Evolutionary conservation across 2,113 vertebrate genomes (phyloP).

Genomic region (Mungos mungo): DNA sequence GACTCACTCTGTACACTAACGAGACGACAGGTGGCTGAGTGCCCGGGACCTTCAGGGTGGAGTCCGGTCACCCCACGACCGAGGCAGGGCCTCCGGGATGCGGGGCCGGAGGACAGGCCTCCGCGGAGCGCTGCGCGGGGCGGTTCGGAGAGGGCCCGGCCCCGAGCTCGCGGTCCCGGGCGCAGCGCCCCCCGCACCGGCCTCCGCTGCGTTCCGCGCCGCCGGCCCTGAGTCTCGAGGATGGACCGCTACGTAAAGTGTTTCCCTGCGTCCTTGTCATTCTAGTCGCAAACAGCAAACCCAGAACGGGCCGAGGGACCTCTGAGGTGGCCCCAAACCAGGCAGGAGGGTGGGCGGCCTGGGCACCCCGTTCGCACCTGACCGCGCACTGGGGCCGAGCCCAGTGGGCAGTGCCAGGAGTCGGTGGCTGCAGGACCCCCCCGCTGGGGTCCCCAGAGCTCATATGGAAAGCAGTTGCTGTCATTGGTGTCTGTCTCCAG

Average conservation of each 20-base stretch:
- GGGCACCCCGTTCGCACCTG: background rate
- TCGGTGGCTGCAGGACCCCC: no score
- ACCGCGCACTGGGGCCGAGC: background rate
- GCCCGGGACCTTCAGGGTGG: background rate
- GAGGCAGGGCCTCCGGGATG: background rate
- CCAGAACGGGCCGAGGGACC: background rate
- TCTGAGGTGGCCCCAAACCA: background rate
- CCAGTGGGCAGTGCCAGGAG: no score
- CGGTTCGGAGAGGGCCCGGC: background rate
- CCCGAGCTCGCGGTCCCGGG: no score
- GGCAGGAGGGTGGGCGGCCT: background rate
- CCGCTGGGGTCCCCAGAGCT: no score
- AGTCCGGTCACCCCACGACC: background rate
- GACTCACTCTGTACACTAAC: background rate
- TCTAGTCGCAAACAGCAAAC: background rate
- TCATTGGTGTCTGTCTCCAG: background rate
- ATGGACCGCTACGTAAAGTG: background rate
- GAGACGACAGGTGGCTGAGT: background rate
- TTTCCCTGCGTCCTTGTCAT: background rate
- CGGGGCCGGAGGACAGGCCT: background rate
- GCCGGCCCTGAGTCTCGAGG: background rate
- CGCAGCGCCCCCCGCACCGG: no score
- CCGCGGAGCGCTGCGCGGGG: background rate
- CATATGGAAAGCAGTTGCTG: no score
- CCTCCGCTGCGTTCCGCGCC: fast-evolving